phyloP scores from a whole-genome alignment of 2,888 invertebrate genomes.

The Miltochrista miniata region DNA sequence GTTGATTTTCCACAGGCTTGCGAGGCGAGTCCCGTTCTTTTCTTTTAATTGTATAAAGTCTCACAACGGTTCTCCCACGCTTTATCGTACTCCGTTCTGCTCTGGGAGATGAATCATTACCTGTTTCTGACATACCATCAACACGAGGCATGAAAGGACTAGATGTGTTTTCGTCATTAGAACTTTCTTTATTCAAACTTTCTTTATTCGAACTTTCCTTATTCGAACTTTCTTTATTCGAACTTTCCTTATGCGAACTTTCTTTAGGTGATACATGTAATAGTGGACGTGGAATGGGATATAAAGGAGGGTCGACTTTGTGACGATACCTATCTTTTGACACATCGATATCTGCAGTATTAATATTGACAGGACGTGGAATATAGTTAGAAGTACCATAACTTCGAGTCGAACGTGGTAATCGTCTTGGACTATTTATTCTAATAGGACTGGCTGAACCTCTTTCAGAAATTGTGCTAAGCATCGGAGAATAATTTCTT shows the following conservation, averaged over 20 bases:
- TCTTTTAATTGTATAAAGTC: constrained; percentile 86
- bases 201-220: constrained; percentile 49
- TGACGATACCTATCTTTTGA: constrained; percentile 86
- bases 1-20: constrained; percentile 48
- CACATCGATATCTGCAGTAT: constrained; percentile 94
- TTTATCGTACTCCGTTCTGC: constrained; percentile 84
- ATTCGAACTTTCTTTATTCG: constrained; percentile 56
- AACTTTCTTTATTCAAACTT: no score
- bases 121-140: constrained; percentile 72
- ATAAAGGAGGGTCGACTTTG: constrained; percentile 41
- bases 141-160: constrained; percentile 73
- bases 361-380: constrained; percentile 88
- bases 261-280: constrained; percentile 32
- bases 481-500: constrained; percentile 87
- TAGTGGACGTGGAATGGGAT: constrained; percentile 35
- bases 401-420: constrained; percentile 78
- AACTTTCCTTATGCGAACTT: no score
- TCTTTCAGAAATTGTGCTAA: constrained; percentile 87
- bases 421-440: constrained; percentile 71
- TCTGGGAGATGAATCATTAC: constrained; percentile 72
- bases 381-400: constrained; percentile 69
- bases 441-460: constrained; percentile 64
- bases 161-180: constrained; percentile 60
- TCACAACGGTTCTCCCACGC: constrained; percentile 89
- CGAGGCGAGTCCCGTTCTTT: constrained; percentile 77